These are phyloP conservation scores for Scytalopus superciliaris DNA, from an alignment of 2,113 vertebrate genomes.

Conservation along the genomic window DNA sequence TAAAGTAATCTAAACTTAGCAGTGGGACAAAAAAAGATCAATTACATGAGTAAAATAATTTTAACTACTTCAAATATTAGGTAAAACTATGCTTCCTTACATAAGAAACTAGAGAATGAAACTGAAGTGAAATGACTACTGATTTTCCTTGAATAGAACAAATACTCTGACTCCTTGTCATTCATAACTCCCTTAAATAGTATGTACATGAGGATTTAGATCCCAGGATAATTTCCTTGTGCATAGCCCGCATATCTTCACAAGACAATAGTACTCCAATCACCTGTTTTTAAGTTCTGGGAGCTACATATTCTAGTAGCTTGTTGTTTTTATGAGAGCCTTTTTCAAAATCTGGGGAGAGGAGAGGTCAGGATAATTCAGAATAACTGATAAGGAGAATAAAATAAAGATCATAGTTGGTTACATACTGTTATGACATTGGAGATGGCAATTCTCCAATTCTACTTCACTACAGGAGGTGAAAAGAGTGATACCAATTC, in stretches of 20 bases:
- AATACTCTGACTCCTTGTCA: neutral
- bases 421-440: neutral
- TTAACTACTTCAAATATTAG: neutral
- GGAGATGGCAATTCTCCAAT: neutral
- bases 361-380: neutral
- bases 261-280: neutral
- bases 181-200: neutral
- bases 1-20: neutral
- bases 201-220: neutral
- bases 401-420: neutral
- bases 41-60: neutral
- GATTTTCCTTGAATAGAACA: neutral
- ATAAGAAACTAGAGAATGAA: neutral
- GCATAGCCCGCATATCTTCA: neutral
- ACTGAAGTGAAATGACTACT: neutral
- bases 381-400: neutral
- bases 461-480: neutral
- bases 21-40: neutral
- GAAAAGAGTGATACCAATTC: neutral
- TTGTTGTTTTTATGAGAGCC: neutral
- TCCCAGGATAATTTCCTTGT: neutral
- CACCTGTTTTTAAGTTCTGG: neutral
- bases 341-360: neutral
- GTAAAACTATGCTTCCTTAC: neutral
- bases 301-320: neutral